Conservation (phyloP, 2,113 vertebrate species). For the Cathartes aura region DNA sequence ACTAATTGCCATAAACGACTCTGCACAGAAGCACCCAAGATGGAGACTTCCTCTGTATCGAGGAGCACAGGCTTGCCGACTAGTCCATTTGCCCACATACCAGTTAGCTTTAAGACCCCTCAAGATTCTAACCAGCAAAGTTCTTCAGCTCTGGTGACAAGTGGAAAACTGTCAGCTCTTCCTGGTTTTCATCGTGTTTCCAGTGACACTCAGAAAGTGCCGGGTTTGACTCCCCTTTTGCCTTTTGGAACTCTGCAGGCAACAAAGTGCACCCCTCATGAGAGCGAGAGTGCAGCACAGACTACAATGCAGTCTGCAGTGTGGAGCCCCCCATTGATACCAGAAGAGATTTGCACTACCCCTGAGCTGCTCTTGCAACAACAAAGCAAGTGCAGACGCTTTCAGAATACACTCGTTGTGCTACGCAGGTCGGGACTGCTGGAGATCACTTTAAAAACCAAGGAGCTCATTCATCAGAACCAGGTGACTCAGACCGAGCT, state of each 20-base stretch:
- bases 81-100: constrained; percentile 25
- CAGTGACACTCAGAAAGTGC: constrained; percentile 48
- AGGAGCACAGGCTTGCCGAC: constrained; percentile 15
- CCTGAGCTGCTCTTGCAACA: constrained; percentile 66
- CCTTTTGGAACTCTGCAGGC: constrained; percentile 70
- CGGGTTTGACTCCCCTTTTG: constrained; percentile 62
- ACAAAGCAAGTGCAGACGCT: constrained; percentile 82
- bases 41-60: constrained; percentile 7
- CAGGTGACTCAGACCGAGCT: constrained; percentile 87
- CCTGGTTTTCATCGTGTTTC: constrained; percentile 41
- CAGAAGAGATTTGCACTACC: constrained; percentile 64
- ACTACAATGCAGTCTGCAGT: not conserved
- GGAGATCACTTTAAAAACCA: constrained; percentile 92
- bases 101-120: constrained; percentile 49
- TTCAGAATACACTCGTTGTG: constrained; percentile 90
- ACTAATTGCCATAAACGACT: constrained; percentile 61
- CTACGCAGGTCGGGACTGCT: constrained; percentile 86
- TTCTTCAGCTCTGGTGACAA: constrained; percentile 57
- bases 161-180: constrained; percentile 49
- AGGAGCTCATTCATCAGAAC: constrained; percentile 92
- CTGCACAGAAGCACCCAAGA: constrained; percentile 57
- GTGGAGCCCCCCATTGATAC: constrained; percentile 49
- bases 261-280: constrained; percentile 50
- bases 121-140: constrained; percentile 66
- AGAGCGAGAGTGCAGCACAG: constrained; percentile 47